Base-by-base conservation (phyloP, 2,113 vertebrate species). In the Limnothrissa miodon region DNA sequence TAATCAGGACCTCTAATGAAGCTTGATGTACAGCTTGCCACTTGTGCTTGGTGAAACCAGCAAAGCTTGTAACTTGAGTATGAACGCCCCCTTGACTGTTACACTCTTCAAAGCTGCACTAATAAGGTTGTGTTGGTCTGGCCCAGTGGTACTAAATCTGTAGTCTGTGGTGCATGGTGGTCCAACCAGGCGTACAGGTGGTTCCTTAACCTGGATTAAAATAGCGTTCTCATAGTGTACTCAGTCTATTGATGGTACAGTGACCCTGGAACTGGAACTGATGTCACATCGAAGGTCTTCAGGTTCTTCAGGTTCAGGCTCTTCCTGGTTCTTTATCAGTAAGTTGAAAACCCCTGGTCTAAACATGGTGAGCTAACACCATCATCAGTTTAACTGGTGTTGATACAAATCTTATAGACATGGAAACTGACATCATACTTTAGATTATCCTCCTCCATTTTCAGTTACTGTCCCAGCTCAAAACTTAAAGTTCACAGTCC, bases 11-110 rank as follows among this genome's bases (percentile, higher is more conserved):
- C 10, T 2, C 33, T 74, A 74, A 74, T 33, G 66, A 74, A 74
- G 66, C 66, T 17, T 74, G 66, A 74, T 74, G 66, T 74, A 74
- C 36, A 74, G 66, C 66, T 74, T 74, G 66, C 29, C 66, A 15
- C 25, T 74, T 13, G 25, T 5, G 66, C 66, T 74, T 29, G 33
- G 29, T 74, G 66, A 74, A 36, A 13, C 9, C 1, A 10, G 1
- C 33, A n/a, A n/a, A n/a, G n/a, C n/a, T n/a, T n/a, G 23, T 6
- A 21, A 4, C 51, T 56, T 56, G 19, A 7, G 48, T 51, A 3
- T 51, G 48, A 51, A 5, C 17, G 48, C 48, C 21, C 21, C 48
- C 48, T 21, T 51, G 48, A 51, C 11, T 48, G 21, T 51, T 56
- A 56, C 4, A 21, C 51, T 56, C 51, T 23, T 56, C 23, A 56